Conservation (phyloP, 1,140 invertebrate species). For the Drosophila ananassae region DNA sequence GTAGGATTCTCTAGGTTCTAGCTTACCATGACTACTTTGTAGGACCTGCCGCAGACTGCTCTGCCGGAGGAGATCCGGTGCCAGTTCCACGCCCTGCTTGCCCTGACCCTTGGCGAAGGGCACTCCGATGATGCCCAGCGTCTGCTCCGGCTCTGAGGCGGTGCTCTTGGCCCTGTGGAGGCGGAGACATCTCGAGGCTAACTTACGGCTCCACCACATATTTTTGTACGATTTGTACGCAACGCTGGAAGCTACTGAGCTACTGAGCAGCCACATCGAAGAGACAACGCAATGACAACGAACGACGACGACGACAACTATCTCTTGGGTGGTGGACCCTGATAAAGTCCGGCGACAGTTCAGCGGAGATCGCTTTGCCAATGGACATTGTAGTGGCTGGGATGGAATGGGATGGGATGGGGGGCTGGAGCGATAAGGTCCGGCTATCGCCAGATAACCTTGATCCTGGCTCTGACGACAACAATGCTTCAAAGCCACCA, state of each 20-base stretch:
- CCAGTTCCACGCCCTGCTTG: slow-evolving; percentile 87
- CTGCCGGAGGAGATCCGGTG: slow-evolving; percentile 85
- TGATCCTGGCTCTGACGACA: slow-evolving; percentile 67
- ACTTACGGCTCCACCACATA: slow-evolving; percentile 59
- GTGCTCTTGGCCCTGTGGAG: slow-evolving; percentile 24
- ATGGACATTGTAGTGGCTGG: slow-evolving; percentile 20
- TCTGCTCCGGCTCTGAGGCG: slow-evolving; percentile 26
- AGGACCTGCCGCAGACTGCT: slow-evolving; percentile 80
- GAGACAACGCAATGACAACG: slow-evolving; percentile 4
- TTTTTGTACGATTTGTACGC: slow-evolving; percentile 15
- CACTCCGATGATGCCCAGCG: slow-evolving; percentile 88
- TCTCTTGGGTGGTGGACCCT: slow-evolving; percentile 45
- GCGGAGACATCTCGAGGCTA: slow-evolving; percentile 37
- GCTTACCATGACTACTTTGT: slow-evolving; percentile 58
- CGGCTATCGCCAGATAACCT: slow-evolving; percentile 55
- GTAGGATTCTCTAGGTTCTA: neutral
- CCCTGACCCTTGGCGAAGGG: slow-evolving; percentile 90
- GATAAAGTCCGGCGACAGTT: slow-evolving; percentile 51
- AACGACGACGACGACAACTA: slow-evolving; percentile 42
- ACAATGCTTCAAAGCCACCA: slow-evolving; percentile 16
- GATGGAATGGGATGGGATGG: neutral
- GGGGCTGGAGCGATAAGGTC: slow-evolving; percentile 32
- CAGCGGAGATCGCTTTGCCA: slow-evolving; percentile 7
- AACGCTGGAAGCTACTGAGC: slow-evolving; percentile 17
- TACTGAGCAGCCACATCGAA: slow-evolving; percentile 33